Percentiles rank a stretch among this genome's conserved stretches.
phyloP scores from a whole-genome alignment of 2,113 vertebrate genomes.

The Rhea pennata region DNA sequence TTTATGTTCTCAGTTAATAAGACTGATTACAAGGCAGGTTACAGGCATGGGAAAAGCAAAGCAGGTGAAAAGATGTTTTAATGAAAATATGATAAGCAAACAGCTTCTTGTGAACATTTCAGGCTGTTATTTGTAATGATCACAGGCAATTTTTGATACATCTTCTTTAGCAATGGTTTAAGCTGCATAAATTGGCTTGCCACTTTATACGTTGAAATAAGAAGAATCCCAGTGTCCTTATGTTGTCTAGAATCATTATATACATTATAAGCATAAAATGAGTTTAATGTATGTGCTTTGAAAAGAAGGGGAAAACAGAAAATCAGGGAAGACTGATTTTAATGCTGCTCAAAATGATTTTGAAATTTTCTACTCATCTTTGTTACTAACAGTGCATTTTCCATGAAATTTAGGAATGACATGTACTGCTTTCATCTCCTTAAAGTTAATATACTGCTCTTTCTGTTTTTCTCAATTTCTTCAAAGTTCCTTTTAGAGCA shows the following conservation, averaged over 20 bases:
- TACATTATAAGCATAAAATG: conserved; percentile 82
- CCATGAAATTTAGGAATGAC: conserved; percentile 72
- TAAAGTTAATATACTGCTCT: conserved; percentile 71
- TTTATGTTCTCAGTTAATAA: conserved; percentile 87
- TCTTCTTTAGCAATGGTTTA: conserved; percentile 83
- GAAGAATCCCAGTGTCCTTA: conserved; percentile 71
- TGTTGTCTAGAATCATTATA: conserved; percentile 82
- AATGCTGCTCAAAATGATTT: conserved; percentile 76
- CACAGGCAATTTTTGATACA: conserved; percentile 82
- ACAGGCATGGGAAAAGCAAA: conserved; percentile 79
- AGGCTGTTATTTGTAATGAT: conserved; percentile 83
- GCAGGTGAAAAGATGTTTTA: conserved; percentile 85
- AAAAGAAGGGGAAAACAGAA: conserved; percentile 75
- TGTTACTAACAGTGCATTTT: conserved; percentile 69
- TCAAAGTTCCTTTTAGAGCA: conserved; percentile 66
- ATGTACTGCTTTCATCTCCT: conserved; percentile 73
- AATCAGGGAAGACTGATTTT: conserved; percentile 72
- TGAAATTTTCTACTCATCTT: conserved; percentile 77
- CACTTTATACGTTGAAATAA: conserved; percentile 77
- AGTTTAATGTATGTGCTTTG: conserved; percentile 77
- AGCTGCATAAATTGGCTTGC: conserved; percentile 80
- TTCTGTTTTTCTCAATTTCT: conserved; percentile 68
- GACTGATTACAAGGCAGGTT: conserved; percentile 84
- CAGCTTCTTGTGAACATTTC: conserved; percentile 82
- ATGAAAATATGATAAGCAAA: conserved; percentile 87